Conservation (phyloP, 1,140 invertebrate species). For the Drosophila insularis region DNA sequence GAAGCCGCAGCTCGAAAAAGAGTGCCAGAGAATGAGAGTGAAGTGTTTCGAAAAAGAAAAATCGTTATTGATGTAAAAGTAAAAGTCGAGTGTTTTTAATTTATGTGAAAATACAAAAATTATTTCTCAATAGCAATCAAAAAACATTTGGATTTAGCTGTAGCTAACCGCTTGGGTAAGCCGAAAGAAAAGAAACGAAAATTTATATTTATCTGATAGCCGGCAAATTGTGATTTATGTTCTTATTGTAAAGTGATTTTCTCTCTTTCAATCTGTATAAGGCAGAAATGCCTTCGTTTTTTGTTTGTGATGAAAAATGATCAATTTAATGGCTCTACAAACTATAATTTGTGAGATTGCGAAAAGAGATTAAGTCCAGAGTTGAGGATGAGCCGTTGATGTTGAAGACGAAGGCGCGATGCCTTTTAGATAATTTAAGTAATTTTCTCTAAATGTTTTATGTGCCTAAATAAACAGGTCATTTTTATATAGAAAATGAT, state of each 20-base stretch:
- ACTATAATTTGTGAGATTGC: conserved; percentile 45
- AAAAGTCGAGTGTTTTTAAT: conserved; percentile 3
- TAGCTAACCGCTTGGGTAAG: conserved; percentile 1
- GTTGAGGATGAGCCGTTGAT: neutral
- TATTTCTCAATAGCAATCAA: conserved; percentile 5
- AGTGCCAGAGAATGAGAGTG: conserved; percentile 28
- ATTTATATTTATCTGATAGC: conserved; percentile 9
- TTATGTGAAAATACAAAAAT: conserved; percentile 12
- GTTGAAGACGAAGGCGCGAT: neutral
- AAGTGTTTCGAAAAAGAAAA: conserved; percentile 3
- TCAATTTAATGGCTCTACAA: conserved; percentile 44
- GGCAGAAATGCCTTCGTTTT: too few species aligned
- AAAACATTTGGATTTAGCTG: conserved; percentile 5
- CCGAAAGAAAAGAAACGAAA: neutral
- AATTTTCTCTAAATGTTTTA: conserved; percentile 28
- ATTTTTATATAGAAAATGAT: conserved; percentile 14
- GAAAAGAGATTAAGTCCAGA: conserved; percentile 24
- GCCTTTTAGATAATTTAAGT: conserved; percentile 16
- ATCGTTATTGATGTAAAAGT: neutral
- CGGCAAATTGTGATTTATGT: conserved; percentile 58
- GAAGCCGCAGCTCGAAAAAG: neutral
- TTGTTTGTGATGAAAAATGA: conserved; percentile 41
- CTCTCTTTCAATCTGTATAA: neutral
- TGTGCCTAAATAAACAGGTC: conserved; percentile 38
- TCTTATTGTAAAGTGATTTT: conserved; percentile 31